Conservation (phyloP, 2,888 invertebrate genomes). For the Netelia fuscicornis region DNA sequence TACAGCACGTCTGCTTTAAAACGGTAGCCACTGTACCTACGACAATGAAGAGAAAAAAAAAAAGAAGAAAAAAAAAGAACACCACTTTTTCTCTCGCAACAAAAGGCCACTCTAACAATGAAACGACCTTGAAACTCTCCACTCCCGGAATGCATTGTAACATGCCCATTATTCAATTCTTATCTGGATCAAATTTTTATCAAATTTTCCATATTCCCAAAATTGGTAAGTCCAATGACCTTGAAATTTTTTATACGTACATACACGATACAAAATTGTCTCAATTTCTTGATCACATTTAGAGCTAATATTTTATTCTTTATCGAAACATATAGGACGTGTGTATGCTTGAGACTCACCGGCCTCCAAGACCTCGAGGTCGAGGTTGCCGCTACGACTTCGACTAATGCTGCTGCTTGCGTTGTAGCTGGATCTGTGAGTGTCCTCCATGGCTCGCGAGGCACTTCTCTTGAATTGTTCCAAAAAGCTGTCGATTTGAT, state of each 20-base stretch:
- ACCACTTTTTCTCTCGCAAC: slow-evolving; percentile 2
- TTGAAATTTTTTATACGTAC: not conserved
- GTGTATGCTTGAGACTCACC: slow-evolving; percentile 73
- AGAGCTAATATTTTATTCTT: too few relatives aligned
- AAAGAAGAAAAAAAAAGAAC: not conserved
- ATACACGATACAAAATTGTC: not conserved
- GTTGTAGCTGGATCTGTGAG: slow-evolving; percentile 76
- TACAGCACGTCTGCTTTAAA: not conserved
- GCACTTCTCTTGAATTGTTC: slow-evolving; percentile 93
- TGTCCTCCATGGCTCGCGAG: slow-evolving; percentile 90
- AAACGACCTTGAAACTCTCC: slow-evolving; percentile 40
- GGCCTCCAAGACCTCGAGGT: slow-evolving; percentile 82
- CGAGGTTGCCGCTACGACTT: slow-evolving; percentile 82
- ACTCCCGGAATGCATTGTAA: not conserved
- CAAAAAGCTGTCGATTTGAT: slow-evolving; percentile 93
- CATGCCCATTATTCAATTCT: slow-evolving; percentile 9
- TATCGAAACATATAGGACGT: not conserved
- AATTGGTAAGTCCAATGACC: not conserved
- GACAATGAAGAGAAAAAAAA: not conserved
- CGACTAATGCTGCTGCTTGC: slow-evolving; percentile 81
- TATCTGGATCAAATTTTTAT: not conserved
- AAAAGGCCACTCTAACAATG: slow-evolving; percentile 44
- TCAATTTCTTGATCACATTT: too few relatives aligned
- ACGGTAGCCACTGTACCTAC: not conserved
- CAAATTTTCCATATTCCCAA: not conserved